Evolutionary conservation across 1,140 invertebrate genomes (phyloP).

Genomic region (Nomia melanderi): DNA sequence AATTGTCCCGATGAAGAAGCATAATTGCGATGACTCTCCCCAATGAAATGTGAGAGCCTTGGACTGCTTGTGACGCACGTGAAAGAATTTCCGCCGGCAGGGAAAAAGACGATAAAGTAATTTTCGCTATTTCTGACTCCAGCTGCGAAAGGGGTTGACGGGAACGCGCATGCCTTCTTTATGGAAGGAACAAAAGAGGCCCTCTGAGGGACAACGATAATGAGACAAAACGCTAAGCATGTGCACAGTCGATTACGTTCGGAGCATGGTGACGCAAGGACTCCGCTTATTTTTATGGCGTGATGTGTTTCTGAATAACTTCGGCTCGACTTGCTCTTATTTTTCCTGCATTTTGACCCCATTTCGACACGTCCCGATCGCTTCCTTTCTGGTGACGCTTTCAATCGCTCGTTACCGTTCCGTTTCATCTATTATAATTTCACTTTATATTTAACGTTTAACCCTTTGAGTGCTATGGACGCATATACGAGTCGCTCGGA

Average conservation of each 20-base stretch:
- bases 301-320: constrained; percentile 26
- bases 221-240: constrained; percentile 50
- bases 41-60: constrained; percentile 9
- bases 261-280: constrained; percentile 55
- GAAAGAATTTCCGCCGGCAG: constrained; percentile 29
- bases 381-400: neutral
- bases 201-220: constrained; percentile 33
- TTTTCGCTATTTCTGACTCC: constrained; percentile 38
- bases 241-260: constrained; percentile 62
- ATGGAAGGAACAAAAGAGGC: constrained; percentile 49
- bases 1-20: neutral
- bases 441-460: too few species aligned
- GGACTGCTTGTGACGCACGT: constrained; percentile 2
- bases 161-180: constrained; percentile 18
- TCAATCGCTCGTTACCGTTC: neutral
- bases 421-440: too few species aligned
- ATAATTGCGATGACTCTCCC: neutral
- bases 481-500: too few species aligned
- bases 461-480: too few species aligned
- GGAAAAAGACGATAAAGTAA: constrained; percentile 31
- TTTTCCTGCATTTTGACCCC: constrained; percentile 32
- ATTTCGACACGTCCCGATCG: neutral
- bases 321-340: constrained; percentile 21
- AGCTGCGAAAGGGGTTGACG: constrained; percentile 16
- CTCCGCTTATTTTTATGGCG: constrained; percentile 60